phyloP scores from a whole-genome alignment of 1,140 invertebrate species.

The Metaphire vulgaris region DNA sequence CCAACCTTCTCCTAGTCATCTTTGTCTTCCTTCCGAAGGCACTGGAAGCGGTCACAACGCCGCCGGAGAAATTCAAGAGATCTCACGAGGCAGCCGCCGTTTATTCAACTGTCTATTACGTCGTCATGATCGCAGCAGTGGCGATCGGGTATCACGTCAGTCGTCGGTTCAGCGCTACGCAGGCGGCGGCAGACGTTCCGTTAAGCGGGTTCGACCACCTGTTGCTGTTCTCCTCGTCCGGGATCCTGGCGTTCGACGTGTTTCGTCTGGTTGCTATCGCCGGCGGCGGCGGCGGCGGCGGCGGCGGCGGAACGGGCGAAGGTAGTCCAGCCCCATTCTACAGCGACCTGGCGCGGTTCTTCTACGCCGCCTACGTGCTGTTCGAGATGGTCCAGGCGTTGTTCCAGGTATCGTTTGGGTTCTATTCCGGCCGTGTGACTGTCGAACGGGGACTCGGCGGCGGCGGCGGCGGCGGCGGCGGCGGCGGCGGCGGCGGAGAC shows the following conservation, averaged over 20 bases:
- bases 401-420: background rate
- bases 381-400: background rate
- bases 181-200: background rate
- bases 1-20: background rate
- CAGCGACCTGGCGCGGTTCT: background rate
- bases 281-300: no score
- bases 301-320: no score
- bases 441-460: background rate
- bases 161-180: background rate
- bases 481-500: no score
- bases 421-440: background rate
- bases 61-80: background rate
- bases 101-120: background rate
- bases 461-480: no score
- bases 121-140: background rate
- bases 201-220: background rate
- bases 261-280: background rate
- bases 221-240: background rate
- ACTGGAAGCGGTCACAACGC: background rate
- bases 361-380: background rate
- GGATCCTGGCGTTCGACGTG: background rate
- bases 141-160: background rate
- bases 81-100: background rate
- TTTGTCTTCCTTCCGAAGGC: background rate
- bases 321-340: background rate